Base-by-base conservation (phyloP, 2,797 vertebrate genomes). In the Neopelma chrysocephalum region DNA sequence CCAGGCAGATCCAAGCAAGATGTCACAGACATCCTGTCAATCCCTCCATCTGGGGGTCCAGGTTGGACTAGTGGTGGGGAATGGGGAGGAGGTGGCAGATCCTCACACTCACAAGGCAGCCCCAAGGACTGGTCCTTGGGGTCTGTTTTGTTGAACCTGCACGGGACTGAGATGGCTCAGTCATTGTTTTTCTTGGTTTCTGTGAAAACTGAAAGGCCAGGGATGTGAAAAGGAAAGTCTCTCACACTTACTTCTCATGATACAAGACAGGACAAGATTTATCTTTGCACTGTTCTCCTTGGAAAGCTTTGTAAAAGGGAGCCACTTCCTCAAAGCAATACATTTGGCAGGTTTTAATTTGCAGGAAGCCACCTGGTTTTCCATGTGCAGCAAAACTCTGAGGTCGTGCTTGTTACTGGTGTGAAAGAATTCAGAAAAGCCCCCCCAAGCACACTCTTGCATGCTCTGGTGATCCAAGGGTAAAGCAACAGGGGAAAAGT, bases 91-190 rank as follows among this genome's bases (percentile, higher is more conserved):
- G 5, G 0, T 64, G 40, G 36, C 10, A 51, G 62, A 80, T 61
- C 48, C 57, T 81, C 40, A 65, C 34, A 66, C 10, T 29, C 32
- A 40, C 45, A 61, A 17, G 25, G 9, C n/a, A 72, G 22, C 23
- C 40, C 45, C 8, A 19, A 8, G 0, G 2, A 19, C 27, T 18
- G 26, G 19, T 38, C 36, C 40, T 54, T 43, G 21, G 2, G 34
- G 12, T 40, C 6, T 26, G 3, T 29, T 86, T 9, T 32, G 3
- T 22, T 75, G 45, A 21, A 20, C 34, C 23, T 61, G 50, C 57
- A 58, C 10, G 61, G 14, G 10, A 26, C 53, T 57, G 48, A 32
- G 2, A 27, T 10, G 25, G 20, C 42, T 91, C 34, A 19, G 29
- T 20, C 32, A 18, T 17, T 45, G 22, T 36, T 91, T 73, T 53